Evolutionary conservation across 2,797 vertebrate species (phyloP).

Genomic region (Muraenolepis orangiensis): DNA sequence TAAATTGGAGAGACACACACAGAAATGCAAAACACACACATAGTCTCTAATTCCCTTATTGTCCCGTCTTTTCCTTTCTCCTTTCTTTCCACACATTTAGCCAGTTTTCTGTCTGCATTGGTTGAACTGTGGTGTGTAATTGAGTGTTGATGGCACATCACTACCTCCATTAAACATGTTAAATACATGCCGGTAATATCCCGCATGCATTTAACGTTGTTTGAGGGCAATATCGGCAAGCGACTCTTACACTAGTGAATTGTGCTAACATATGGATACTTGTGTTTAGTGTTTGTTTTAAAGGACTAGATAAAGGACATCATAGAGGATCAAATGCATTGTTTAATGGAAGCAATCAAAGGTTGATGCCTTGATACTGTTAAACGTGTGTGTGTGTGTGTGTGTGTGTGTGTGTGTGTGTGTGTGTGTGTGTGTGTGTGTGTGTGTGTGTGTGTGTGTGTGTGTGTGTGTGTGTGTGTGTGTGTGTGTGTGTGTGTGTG

Average conservation of each 20-base stretch:
- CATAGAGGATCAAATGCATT: not conserved
- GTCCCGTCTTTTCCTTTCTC: slow-evolving; percentile 14
- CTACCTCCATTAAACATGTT: slow-evolving; percentile 12
- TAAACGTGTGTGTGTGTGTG: not conserved
- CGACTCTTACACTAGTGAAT: not conserved
- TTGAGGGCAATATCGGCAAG: too few relatives aligned
- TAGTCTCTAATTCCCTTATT: too few relatives aligned
- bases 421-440: not conserved
- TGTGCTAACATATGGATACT: too few relatives aligned
- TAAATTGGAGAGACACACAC: too few relatives aligned
- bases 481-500: not conserved
- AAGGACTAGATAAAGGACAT: too few relatives aligned
- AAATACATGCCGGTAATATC: slow-evolving; percentile 4
- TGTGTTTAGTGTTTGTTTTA: too few relatives aligned
- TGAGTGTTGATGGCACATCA: slow-evolving; percentile 26
- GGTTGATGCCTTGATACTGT: not conserved
- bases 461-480: slow-evolving; percentile 2
- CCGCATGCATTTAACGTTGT: too few relatives aligned
- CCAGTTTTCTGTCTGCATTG: too few relatives aligned
- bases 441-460: slow-evolving; percentile 8
- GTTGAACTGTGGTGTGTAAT: too few relatives aligned
- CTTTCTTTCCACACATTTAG: too few relatives aligned
- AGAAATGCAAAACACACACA: too few relatives aligned
- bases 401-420: slow-evolving; percentile 1
- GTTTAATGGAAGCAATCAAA: not conserved